These are phyloP conservation scores for Papilio polytes DNA, from an alignment of 1,140 invertebrate genomes.

Conservation along the genomic window DNA sequence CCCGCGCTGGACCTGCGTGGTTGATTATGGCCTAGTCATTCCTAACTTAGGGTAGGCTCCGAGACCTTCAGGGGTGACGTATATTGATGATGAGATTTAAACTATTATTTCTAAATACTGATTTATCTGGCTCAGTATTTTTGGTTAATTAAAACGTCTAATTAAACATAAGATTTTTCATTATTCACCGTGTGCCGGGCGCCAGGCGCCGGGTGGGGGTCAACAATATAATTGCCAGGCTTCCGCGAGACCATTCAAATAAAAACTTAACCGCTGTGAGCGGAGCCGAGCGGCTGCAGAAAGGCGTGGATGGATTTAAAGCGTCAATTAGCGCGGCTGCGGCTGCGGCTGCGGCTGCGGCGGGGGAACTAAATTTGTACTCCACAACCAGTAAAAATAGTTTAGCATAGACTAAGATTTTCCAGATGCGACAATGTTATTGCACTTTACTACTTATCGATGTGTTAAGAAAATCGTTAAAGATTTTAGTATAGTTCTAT, in stretches of 20 bases:
- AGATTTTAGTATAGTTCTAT: too few species aligned
- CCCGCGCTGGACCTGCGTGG: too few species aligned
- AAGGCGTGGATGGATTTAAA: conserved; percentile 62
- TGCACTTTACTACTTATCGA: conserved; percentile 3
- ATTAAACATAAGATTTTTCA: conserved; percentile 31
- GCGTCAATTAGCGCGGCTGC: conserved; percentile 59
- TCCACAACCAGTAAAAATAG: conserved; percentile 55
- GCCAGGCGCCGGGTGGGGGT: not conserved
- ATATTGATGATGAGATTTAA: not conserved
- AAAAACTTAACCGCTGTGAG: conserved; percentile 52
- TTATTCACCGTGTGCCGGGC: not conserved
- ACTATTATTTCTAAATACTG: not conserved
- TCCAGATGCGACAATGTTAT: conserved; percentile 40
- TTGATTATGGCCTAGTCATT: too few species aligned
- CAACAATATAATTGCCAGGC: conserved; percentile 40
- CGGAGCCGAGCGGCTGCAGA: conserved; percentile 29
- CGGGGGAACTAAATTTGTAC: conserved; percentile 57
- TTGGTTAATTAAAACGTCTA: conserved; percentile 32
- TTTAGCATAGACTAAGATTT: conserved; percentile 40
- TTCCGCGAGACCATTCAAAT: conserved; percentile 48
- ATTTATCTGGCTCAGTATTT: not conserved
- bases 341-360: not conserved
- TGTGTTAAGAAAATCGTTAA: not conserved
- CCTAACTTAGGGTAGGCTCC: too few species aligned
- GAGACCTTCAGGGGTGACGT: too few species aligned